A percentile compares a stretch with the other conserved stretches of the same genome.
Evolutionary conservation across 2,113 vertebrate genomes (phyloP).

Genomic region (Ptyas mucosa): DNA sequence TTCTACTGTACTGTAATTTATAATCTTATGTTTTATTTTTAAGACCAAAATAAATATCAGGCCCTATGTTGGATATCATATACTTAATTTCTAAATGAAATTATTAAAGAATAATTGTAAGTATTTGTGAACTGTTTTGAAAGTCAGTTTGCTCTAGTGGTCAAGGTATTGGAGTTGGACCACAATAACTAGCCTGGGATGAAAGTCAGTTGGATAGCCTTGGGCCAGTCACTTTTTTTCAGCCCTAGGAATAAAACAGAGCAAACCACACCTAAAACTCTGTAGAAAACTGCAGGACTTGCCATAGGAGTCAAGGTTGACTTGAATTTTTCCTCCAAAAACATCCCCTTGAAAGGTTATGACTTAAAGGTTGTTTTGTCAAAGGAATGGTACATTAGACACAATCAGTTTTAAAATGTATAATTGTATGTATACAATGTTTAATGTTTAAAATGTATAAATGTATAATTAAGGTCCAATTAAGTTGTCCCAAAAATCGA

Average conservation of each 20-base stretch:
- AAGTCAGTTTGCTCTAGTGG: not conserved
- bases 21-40: not conserved
- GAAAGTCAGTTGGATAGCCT: not conserved
- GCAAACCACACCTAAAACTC: not conserved
- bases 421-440: too few species aligned
- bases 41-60: not conserved
- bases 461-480: too few species aligned
- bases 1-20: not conserved
- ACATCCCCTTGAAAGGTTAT: not conserved
- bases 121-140: not conserved
- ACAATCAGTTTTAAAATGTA: not conserved
- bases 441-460: not conserved
- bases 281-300: not conserved
- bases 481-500: not conserved
- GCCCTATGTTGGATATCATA: not conserved
- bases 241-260: not conserved
- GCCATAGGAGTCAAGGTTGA: not conserved
- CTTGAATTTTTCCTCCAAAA: not conserved
- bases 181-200: not conserved
- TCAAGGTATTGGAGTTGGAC: not conserved
- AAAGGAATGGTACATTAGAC: not conserved
- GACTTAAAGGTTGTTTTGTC: not conserved
- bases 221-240: not conserved
- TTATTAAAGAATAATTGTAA: not conserved
- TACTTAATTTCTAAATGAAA: not conserved